Percentiles rank a stretch among this genome's conserved stretches.
Conservation (phyloP, 2,888 invertebrate genomes). For the Asteroscopus sphinx region DNA sequence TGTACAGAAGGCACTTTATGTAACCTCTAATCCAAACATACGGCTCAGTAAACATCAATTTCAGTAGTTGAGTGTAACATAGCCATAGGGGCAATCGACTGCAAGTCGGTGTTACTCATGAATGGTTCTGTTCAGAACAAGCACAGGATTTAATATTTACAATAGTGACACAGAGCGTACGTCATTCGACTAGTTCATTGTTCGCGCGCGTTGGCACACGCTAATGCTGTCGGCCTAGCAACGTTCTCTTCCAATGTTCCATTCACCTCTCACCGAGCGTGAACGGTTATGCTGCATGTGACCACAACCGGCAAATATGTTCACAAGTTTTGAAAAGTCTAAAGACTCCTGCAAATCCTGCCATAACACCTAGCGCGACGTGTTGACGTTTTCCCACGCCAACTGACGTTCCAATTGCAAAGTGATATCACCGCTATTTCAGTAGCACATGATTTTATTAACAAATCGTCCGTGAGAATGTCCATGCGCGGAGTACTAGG, state of each 20-base stretch:
- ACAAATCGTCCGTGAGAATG: constrained; percentile 56
- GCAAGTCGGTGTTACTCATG: constrained; percentile 46
- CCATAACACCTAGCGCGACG: constrained; percentile 30
- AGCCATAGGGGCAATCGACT: constrained; percentile 18
- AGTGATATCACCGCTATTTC: constrained; percentile 67
- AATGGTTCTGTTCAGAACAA: constrained; percentile 44
- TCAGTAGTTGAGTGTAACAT: constrained; percentile 3
- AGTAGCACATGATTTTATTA: constrained; percentile 60
- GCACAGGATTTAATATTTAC: constrained; percentile 58
- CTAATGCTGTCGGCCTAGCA: constrained; percentile 86
- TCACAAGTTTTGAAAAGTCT: constrained; percentile 45
- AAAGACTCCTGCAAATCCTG: constrained; percentile 39
- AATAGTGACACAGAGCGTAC: constrained; percentile 71
- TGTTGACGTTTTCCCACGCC: constrained; percentile 59
- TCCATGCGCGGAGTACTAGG: constrained; percentile 32
- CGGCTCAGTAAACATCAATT: constrained; percentile 11
- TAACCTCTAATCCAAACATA: not conserved
- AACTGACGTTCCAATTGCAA: constrained; percentile 59
- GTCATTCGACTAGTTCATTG: constrained; percentile 86
- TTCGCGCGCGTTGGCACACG: constrained; percentile 85
- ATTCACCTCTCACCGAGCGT: constrained; percentile 89
- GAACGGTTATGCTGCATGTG: constrained; percentile 78
- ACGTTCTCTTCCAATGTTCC: constrained; percentile 81
- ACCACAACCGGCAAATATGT: constrained; percentile 56
- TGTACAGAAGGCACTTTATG: not conserved